Percentiles rank a stretch among this genome's conserved stretches.
phyloP scores from a whole-genome alignment of 2,888 invertebrate species.

The Altica lythri region DNA sequence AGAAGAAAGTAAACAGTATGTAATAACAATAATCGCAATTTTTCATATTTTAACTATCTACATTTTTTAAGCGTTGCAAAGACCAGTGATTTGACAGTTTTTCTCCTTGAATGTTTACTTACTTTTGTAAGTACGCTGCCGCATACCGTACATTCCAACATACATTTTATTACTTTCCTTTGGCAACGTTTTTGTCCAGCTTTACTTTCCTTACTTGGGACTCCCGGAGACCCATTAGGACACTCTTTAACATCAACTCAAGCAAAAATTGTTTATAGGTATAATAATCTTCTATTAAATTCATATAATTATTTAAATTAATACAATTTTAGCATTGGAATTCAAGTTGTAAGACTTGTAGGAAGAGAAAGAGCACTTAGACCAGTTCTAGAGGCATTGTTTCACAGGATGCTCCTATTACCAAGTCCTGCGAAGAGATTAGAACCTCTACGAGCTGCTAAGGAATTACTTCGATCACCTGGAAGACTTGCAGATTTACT shows the following conservation, averaged over 20 bases:
- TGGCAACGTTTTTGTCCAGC: slow-evolving; percentile 95
- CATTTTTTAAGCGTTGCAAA: no score
- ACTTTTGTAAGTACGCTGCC: slow-evolving; percentile 84
- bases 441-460: slow-evolving; percentile 81
- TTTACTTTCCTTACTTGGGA: slow-evolving; percentile 83
- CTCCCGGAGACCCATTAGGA: slow-evolving; percentile 79
- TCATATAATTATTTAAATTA: background rate
- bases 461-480: slow-evolving; percentile 80
- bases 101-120: slow-evolving; percentile 84
- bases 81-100: slow-evolving; percentile 71
- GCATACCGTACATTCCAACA: slow-evolving; percentile 80
- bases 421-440: slow-evolving; percentile 84
- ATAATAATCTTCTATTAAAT: slow-evolving; percentile 28
- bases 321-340: slow-evolving; percentile 74
- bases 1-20: slow-evolving; percentile 78
- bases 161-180: slow-evolving; percentile 84
- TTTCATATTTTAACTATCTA: no score
- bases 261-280: slow-evolving; percentile 89
- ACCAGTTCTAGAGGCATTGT: slow-evolving; percentile 90
- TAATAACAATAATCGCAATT: slow-evolving; percentile 22
- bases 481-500: slow-evolving; percentile 75
- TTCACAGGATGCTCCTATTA: slow-evolving; percentile 89
- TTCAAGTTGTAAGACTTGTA: slow-evolving; percentile 84
- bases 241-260: slow-evolving; percentile 82
- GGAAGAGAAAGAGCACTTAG: slow-evolving; percentile 85